phyloP scores from a whole-genome alignment of 2,113 vertebrate species.

The Engraulis encrasicolus region DNA sequence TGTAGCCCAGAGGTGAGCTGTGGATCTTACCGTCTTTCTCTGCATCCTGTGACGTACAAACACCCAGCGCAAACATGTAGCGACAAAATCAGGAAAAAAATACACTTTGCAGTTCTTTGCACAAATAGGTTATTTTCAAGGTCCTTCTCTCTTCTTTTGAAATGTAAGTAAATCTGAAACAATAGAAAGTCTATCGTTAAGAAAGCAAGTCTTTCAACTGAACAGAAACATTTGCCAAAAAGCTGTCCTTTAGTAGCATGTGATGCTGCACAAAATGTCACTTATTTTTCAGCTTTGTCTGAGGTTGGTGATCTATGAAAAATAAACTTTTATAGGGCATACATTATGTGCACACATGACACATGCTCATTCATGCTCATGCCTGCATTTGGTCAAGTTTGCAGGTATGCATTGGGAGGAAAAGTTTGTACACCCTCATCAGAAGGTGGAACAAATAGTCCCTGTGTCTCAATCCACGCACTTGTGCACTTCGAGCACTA shows the following conservation, averaged over 20 bases:
- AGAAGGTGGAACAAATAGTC: no score
- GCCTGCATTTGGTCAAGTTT: no score
- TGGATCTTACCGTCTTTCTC: conserved; percentile 20
- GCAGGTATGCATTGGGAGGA: no score
- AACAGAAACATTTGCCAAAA: background rate
- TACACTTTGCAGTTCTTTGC: conserved; percentile 40
- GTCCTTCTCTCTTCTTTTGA: conserved; percentile 38
- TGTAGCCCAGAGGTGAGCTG: background rate
- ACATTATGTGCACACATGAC: no score
- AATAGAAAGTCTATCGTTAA: background rate
- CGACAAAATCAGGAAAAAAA: conserved; percentile 33
- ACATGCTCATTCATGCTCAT: no score
- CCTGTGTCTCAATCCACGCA: no score
- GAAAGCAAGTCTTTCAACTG: background rate
- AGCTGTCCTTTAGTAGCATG: background rate
- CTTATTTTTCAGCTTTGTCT: no score
- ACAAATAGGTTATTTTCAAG: conserved; percentile 27
- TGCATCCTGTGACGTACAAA: conserved; percentile 37
- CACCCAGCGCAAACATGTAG: conserved; percentile 40
- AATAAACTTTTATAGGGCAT: no score
- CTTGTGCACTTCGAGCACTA: no score
- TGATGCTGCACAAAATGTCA: no score
- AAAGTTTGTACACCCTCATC: no score
- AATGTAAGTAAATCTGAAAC: conserved; percentile 41
- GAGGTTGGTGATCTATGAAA: no score